These are phyloP conservation scores for Rhynchophorus ferrugineus DNA, from an alignment of 1,140 invertebrate genomes.

Conservation along the genomic window DNA sequence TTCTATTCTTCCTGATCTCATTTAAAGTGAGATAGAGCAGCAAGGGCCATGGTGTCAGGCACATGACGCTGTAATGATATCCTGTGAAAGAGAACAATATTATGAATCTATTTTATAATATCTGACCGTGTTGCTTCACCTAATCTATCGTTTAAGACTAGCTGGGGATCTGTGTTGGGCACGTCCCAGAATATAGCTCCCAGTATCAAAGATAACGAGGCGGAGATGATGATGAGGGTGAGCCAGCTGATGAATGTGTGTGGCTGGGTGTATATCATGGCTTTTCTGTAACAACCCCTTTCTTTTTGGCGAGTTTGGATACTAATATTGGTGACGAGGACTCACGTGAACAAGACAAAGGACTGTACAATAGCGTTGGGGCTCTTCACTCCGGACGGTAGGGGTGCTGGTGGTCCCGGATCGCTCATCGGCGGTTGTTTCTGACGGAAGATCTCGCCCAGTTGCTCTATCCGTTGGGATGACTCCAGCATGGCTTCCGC, in stretches of 20 bases:
- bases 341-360: slow-evolving; percentile 65
- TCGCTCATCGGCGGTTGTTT: slow-evolving; percentile 61
- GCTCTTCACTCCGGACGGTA: slow-evolving; percentile 57
- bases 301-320: no score
- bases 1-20: slow-evolving; percentile 60
- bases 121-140: no score
- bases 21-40: slow-evolving; percentile 58
- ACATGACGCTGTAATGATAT: slow-evolving; percentile 76
- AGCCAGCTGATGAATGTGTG: slow-evolving; percentile 72
- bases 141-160: slow-evolving; percentile 65
- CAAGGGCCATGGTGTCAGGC: slow-evolving; percentile 68
- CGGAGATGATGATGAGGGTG: slow-evolving; percentile 66
- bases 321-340: no score
- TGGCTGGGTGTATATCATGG: slow-evolving; percentile 72
- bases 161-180: slow-evolving; percentile 61
- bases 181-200: slow-evolving; percentile 87
- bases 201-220: slow-evolving; percentile 71
- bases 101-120: background rate
- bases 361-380: slow-evolving; percentile 57
- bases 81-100: slow-evolving; percentile 48
- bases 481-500: slow-evolving; percentile 91
- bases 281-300: slow-evolving; percentile 50
- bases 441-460: slow-evolving; percentile 72
- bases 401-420: slow-evolving; percentile 65
- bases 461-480: slow-evolving; percentile 81